Conservation (phyloP, 2,888 invertebrate species). For the Drosophila infuscata region DNA sequence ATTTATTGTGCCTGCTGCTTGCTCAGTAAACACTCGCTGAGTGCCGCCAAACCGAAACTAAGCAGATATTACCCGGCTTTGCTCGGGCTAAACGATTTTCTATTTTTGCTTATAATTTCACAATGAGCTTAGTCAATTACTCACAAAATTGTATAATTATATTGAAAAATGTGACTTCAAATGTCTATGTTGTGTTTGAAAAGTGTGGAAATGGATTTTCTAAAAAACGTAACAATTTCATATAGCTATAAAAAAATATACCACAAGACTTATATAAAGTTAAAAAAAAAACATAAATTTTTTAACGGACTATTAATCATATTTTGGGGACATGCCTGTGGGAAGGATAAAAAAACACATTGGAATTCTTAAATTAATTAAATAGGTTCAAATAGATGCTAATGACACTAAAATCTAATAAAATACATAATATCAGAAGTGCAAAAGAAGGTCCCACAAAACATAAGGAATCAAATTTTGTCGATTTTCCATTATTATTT, state of each 20-base stretch:
- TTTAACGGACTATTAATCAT: no score
- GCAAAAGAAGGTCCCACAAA: not conserved
- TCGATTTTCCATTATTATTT: not conserved
- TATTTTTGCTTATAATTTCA: not conserved
- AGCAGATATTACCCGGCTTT: not conserved
- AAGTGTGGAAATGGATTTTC: not conserved
- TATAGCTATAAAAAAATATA: no score
- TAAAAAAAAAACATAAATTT: no score
- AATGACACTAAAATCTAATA: no score
- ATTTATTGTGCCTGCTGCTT: constrained; percentile 52
- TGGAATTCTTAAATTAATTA: not conserved
- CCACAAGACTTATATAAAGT: rapidly evolving
- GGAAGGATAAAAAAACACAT: not conserved
- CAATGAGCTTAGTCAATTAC: not conserved
- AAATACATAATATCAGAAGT: not conserved
- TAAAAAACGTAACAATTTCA: not conserved
- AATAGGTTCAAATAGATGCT: not conserved
- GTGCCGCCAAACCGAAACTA: not conserved
- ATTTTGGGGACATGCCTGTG: not conserved
- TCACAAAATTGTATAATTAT: not conserved
- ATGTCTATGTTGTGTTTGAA: not conserved
- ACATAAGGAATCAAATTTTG: not conserved
- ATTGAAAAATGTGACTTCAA: not conserved
- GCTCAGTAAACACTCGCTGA: constrained; percentile 28
- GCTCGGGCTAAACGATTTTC: not conserved